These are phyloP conservation scores for Ciconia boyciana DNA, from an alignment of 2,113 vertebrate species.

Conservation along the genomic window DNA sequence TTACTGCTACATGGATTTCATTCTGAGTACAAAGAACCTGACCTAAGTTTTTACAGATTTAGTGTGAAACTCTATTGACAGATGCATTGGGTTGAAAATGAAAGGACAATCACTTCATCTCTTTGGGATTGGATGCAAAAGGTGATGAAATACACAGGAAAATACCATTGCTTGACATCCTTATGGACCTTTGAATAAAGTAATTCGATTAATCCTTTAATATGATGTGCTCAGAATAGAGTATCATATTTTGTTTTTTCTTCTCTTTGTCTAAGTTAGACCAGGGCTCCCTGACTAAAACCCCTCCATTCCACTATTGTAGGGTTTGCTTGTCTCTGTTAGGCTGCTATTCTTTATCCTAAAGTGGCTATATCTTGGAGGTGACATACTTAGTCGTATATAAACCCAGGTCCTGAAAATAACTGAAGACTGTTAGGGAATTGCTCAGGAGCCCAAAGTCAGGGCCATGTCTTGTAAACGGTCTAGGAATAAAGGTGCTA, in stretches of 20 bases:
- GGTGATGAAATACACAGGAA: not conserved
- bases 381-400: fast-evolving
- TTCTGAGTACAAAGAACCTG: not conserved
- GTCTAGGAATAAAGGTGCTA: not conserved
- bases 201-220: not conserved
- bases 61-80: not conserved
- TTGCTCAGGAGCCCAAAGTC: fast-evolving
- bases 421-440: not conserved
- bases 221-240: not conserved
- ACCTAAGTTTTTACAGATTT: not conserved
- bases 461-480: fast-evolving
- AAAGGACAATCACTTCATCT: not conserved
- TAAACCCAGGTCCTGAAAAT: not conserved
- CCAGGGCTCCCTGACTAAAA: not conserved
- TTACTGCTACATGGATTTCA: not conserved
- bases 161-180: not conserved
- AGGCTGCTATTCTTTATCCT: not conserved
- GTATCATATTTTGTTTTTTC: not conserved
- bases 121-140: not conserved
- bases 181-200: not conserved
- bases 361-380: fast-evolving
- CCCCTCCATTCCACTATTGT: fast-evolving
- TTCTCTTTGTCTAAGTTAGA: not conserved
- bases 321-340: no score
- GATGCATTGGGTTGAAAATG: fast-evolving